Conservation (phyloP, 2,888 invertebrate species). For the Platycheirus rosarum region DNA sequence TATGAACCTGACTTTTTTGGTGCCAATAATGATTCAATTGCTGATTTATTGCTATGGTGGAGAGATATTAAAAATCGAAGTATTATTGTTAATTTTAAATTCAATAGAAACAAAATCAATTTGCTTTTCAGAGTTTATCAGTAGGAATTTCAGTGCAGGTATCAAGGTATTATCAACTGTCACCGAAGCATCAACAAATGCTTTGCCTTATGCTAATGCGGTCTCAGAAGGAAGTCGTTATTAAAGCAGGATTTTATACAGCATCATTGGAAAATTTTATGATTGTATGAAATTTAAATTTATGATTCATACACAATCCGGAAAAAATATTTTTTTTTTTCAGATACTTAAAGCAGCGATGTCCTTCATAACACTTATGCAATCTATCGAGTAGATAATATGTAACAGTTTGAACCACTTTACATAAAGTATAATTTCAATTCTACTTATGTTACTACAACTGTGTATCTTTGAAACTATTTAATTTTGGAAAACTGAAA, state of each 20-base stretch:
- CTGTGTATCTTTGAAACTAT: no score
- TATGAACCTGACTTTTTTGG: slow-evolving; percentile 77
- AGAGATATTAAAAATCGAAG: slow-evolving; percentile 80
- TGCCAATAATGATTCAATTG: slow-evolving; percentile 79
- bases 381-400: no score
- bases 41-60: slow-evolving; percentile 81
- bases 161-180: slow-evolving; percentile 79
- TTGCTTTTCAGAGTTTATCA: slow-evolving; percentile 77
- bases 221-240: slow-evolving; percentile 78
- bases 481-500: no score
- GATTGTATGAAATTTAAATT: slow-evolving; percentile 42
- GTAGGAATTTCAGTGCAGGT: slow-evolving; percentile 78
- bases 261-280: slow-evolving; percentile 80
- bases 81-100: slow-evolving; percentile 12
- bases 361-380: slow-evolving; percentile 62
- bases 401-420: no score
- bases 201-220: slow-evolving; percentile 77
- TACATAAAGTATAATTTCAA: no score
- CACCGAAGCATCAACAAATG: slow-evolving; percentile 77
- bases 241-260: slow-evolving; percentile 79
- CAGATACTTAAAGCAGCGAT: slow-evolving; percentile 62
- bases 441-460: no score
- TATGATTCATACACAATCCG: no score
- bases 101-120: no score
- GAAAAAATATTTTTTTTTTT: not conserved